These are phyloP conservation scores for Metacarcinus magister DNA, from an alignment of 2,888 invertebrate genomes.

Conservation along the genomic window DNA sequence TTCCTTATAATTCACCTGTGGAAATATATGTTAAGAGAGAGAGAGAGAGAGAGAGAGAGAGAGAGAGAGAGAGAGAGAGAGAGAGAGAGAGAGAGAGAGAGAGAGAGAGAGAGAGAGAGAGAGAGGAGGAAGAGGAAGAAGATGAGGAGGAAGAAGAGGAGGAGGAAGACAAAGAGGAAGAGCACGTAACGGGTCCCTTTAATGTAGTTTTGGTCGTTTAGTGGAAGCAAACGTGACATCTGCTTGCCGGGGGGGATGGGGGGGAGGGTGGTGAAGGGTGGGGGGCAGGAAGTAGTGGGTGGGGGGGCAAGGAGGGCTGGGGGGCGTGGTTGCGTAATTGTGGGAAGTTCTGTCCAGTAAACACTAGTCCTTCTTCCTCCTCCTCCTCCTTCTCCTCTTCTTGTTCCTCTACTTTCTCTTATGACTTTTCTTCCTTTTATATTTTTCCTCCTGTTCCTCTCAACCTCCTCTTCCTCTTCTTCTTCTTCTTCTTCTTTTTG, in stretches of 20 bases:
- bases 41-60: constrained; percentile 43
- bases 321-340: background rate
- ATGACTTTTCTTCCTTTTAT: background rate
- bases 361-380: background rate
- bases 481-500: background rate
- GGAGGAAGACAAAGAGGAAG: background rate
- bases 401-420: background rate
- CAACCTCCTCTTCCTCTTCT: background rate
- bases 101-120: background rate
- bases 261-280: background rate
- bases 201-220: constrained; percentile 35
- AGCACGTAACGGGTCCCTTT: constrained; percentile 6
- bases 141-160: background rate
- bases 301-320: background rate
- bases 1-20: background rate
- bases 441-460: background rate
- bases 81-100: background rate
- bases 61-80: background rate
- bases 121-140: background rate
- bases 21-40: constrained; percentile 9
- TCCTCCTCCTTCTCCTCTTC: background rate
- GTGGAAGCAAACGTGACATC: constrained; percentile 40
- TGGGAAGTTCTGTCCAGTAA: background rate
- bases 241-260: background rate
- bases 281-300: background rate